phyloP scores from a whole-genome alignment of 2,797 vertebrate genomes.

The Vespertilio murinus region DNA sequence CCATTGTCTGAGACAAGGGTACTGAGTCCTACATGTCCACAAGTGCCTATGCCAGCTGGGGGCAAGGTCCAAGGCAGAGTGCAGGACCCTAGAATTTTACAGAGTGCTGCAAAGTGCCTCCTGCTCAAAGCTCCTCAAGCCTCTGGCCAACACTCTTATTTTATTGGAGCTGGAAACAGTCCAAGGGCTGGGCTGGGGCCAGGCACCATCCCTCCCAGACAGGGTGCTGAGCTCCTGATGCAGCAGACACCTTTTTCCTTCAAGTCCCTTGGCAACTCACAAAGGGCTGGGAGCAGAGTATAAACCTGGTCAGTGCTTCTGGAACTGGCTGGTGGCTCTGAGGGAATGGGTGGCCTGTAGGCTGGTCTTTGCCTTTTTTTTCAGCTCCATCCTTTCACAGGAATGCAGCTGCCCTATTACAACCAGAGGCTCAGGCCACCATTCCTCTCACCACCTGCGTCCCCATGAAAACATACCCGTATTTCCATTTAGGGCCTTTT shows the following conservation, averaged over 20 bases:
- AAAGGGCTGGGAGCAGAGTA: background rate
- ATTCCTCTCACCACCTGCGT: fast-evolving
- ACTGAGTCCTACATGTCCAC: background rate
- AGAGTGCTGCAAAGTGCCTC: background rate
- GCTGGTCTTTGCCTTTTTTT: background rate
- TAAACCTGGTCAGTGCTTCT: background rate
- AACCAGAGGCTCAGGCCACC: background rate
- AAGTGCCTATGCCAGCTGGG: background rate
- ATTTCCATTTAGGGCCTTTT: background rate
- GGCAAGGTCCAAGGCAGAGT: background rate
- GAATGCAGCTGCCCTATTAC: fast-evolving
- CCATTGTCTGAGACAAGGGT: background rate
- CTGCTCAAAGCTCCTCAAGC: background rate
- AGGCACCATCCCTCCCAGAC: background rate
- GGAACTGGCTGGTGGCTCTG: background rate
- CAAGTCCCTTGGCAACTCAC: fast-evolving
- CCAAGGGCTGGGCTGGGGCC: background rate
- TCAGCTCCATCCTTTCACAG: background rate
- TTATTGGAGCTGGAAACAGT: background rate
- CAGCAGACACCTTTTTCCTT: background rate
- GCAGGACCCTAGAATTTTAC: background rate
- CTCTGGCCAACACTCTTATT: background rate
- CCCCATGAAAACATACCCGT: background rate
- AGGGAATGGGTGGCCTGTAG: background rate
- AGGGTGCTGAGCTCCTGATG: background rate